phyloP scores from a whole-genome alignment of 2,113 vertebrate species.

The Prionailurus viverrinus region DNA sequence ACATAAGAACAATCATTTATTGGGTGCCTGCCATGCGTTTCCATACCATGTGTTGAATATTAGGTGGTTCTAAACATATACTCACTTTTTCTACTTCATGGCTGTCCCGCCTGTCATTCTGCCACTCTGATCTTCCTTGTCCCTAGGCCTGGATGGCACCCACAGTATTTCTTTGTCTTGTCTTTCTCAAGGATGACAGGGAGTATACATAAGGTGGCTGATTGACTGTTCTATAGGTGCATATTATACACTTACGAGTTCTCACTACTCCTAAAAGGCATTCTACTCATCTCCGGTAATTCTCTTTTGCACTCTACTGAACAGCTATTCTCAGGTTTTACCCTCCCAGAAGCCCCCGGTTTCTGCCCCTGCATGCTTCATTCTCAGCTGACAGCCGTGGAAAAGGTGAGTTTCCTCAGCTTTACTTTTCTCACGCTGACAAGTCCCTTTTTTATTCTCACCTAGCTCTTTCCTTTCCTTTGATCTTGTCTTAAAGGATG shows the following conservation, averaged over 20 bases:
- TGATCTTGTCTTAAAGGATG: not conserved
- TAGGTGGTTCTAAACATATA: not conserved
- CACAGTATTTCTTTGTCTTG: not conserved
- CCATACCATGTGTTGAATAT: not conserved
- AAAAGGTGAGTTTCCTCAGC: not conserved
- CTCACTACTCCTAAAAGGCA: not conserved
- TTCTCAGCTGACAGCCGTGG: not conserved
- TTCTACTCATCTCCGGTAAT: not conserved
- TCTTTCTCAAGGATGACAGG: not conserved
- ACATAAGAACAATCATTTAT: not conserved
- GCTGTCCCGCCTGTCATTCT: not conserved
- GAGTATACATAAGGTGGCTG: not conserved
- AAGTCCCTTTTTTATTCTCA: conserved; percentile 13
- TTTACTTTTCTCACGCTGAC: not conserved
- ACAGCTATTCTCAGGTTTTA: not conserved
- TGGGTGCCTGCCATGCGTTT: not conserved
- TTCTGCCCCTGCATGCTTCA: not conserved
- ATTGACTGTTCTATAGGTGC: not conserved
- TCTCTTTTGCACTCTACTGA: not conserved
- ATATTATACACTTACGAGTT: not conserved
- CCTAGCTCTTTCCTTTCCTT: not conserved
- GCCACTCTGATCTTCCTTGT: not conserved
- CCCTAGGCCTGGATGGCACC: too few species aligned
- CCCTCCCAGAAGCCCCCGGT: not conserved
- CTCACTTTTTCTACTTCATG: not conserved